Percentiles rank a stretch among this genome's conserved stretches.
These are phyloP conservation scores for Promerops cafer DNA, from an alignment of 2,113 vertebrate genomes.

Conservation along the genomic window DNA sequence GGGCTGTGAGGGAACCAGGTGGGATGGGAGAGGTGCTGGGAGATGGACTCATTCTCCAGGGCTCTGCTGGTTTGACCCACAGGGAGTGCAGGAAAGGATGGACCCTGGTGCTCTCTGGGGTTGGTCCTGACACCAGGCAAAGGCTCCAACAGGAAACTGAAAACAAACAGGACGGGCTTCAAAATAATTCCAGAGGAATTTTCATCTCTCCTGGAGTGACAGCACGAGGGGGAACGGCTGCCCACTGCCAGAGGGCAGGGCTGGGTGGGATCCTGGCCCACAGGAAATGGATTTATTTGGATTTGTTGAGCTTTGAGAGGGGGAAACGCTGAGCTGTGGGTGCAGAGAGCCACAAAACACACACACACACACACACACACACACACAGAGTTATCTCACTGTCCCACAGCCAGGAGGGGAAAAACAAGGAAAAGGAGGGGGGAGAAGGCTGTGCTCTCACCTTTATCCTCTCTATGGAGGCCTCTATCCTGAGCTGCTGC, in stretches of 20 bases:
- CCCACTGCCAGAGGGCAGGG: neutral
- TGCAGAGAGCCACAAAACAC: neutral
- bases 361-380: accelerated
- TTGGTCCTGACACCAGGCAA: neutral
- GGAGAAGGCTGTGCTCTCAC: conserved; percentile 39
- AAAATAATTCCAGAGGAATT: neutral
- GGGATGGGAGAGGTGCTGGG: neutral
- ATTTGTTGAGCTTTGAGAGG: neutral
- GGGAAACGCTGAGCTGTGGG: accelerated
- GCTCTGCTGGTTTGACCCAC: neutral
- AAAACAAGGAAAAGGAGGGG: too few species aligned
- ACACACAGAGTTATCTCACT: accelerated
- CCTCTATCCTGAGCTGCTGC: conserved; percentile 86
- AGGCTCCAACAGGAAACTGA: neutral
- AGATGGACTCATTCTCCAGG: neutral
- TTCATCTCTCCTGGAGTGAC: neutral
- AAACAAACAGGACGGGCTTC: neutral
- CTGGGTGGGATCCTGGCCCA: accelerated
- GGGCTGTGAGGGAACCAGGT: neutral
- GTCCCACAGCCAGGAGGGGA: neutral
- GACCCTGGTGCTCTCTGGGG: accelerated
- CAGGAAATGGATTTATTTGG: neutral
- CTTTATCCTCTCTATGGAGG: conserved; percentile 91
- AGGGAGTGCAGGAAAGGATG: neutral
- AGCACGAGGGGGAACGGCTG: neutral